Evolutionary conservation across 1,140 invertebrate genomes (phyloP).

Genomic region (Dryas iulia): DNA sequence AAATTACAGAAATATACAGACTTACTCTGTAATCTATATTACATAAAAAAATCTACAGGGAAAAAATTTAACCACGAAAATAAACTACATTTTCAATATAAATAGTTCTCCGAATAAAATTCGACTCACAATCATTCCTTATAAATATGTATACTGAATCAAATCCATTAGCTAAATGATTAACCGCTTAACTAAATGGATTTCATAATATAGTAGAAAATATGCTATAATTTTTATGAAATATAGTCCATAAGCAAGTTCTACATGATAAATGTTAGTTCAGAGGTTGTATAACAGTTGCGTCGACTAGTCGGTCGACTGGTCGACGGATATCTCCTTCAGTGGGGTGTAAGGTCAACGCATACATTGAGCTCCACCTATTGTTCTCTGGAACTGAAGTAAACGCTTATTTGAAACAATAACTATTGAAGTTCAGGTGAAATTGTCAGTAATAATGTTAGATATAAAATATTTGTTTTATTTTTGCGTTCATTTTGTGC

Average conservation of each 20-base stretch:
- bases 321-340: constrained; percentile 16
- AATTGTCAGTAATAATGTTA: too few relatives aligned
- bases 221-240: not conserved
- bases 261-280: not conserved
- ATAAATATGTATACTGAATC: too few relatives aligned
- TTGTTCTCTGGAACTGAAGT: not conserved
- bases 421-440: not conserved
- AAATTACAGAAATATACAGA: too few relatives aligned
- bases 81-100: too few relatives aligned
- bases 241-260: not conserved
- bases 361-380: not conserved
- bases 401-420: not conserved
- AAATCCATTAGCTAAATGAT: not conserved
- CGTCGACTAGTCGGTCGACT: constrained; percentile 5
- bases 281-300: not conserved
- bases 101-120: too few relatives aligned
- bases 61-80: too few relatives aligned
- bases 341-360: constrained; percentile 11
- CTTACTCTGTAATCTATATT: too few relatives aligned
- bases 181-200: not conserved
- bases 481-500: too few relatives aligned
- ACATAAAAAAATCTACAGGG: too few relatives aligned
- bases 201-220: not conserved
- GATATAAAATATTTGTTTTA: too few relatives aligned
- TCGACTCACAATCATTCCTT: too few relatives aligned